Evolutionary conservation across 2,888 invertebrate genomes (phyloP).

Genomic region (Bombylius major): DNA sequence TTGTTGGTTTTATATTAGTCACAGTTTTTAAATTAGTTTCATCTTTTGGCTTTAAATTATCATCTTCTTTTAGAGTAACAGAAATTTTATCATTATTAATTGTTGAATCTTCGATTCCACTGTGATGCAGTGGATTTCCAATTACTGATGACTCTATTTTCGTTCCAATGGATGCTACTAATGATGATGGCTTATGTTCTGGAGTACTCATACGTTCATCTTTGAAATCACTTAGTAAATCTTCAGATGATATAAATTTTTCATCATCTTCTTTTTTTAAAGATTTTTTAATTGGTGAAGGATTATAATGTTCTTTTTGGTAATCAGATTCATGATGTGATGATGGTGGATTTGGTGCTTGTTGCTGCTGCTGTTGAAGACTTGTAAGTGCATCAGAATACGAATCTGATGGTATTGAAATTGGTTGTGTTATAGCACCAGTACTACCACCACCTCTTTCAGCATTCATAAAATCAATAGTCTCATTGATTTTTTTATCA

Average conservation of each 20-base stretch:
- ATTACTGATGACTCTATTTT: not conserved
- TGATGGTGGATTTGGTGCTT: too few relatives aligned
- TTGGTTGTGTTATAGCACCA: not conserved
- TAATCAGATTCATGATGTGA: not conserved
- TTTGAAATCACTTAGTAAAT: conserved; percentile 32
- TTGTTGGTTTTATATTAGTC: not conserved
- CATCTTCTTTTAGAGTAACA: too few relatives aligned
- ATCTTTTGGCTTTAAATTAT: too few relatives aligned
- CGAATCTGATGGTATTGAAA: not conserved
- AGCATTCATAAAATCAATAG: conserved; percentile 10
- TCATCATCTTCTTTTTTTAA: conserved; percentile 31
- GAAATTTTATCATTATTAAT: not conserved
- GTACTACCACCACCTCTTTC: conserved; percentile 1
- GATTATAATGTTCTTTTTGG: not conserved
- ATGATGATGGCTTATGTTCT: not conserved
- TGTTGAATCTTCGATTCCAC: not conserved
- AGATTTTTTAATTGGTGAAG: conserved; percentile 4
- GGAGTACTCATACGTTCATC: conserved; percentile 17
- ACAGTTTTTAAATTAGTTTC: too few relatives aligned
- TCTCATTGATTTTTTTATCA: conserved; percentile 7
- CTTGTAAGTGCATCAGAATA: not conserved
- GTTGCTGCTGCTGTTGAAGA: too few relatives aligned
- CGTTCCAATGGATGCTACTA: not conserved
- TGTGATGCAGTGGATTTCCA: not conserved
- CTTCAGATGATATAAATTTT: conserved; percentile 36